phyloP scores from a whole-genome alignment of 1,140 invertebrate species.

The Dysdera silvatica region DNA sequence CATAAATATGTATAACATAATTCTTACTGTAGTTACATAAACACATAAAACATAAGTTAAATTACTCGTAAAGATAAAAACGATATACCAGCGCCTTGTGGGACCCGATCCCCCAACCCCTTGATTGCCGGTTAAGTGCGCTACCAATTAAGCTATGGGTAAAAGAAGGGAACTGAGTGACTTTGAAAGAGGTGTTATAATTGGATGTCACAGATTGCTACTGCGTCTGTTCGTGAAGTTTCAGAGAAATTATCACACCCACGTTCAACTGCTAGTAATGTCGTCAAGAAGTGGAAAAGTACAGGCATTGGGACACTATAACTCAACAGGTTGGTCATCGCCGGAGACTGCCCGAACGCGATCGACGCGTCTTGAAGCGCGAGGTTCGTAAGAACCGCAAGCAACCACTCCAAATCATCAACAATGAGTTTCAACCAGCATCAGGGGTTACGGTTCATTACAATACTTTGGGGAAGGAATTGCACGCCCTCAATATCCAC shows the following conservation, averaged over 20 bases:
- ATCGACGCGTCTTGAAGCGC: not conserved
- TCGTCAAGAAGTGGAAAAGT: not conserved
- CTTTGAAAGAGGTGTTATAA: constrained; percentile 1
- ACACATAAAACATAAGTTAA: too few species aligned
- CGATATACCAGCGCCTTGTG: too few species aligned
- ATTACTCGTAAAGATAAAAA: too few species aligned
- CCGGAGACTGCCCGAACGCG: not conserved
- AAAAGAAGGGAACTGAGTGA: not conserved
- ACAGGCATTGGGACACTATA: not conserved
- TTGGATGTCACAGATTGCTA: not conserved
- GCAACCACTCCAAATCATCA: not conserved
- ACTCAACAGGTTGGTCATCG: not conserved
- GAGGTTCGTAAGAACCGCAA: not conserved
- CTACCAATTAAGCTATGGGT: too few species aligned
- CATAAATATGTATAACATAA: too few species aligned
- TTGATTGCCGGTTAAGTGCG: too few species aligned
- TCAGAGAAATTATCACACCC: not conserved
- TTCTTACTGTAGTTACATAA: too few species aligned
- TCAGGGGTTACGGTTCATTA: not conserved
- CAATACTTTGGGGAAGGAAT: not conserved
- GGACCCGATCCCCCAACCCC: too few species aligned
- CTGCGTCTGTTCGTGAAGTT: not conserved
- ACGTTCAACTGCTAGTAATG: not conserved
- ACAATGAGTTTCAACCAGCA: not conserved
- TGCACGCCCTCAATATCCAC: not conserved